Evolutionary conservation across 2,113 vertebrate species (phyloP), one percentile per base, ranked within the genome.

Genomic region (Spea multiplicata): DNA sequence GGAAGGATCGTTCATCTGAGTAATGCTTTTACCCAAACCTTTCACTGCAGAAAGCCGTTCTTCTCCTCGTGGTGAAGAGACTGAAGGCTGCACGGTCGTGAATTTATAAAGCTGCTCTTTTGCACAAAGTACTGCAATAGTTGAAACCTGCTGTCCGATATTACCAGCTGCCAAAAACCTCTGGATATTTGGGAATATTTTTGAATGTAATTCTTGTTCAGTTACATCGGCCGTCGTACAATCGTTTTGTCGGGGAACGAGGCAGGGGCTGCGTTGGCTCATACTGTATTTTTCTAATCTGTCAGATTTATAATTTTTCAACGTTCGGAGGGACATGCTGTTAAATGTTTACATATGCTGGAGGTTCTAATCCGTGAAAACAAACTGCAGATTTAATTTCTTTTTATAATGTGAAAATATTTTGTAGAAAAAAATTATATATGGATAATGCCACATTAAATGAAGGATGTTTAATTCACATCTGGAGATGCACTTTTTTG

Each of bases 41-140:
- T 99, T 82, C 94, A 97, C 84, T 97, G 95, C 93, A 94, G 97
- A 84, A 95, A 96, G 75, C 97, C 97, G 0, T 98, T 99, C 82
- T 99, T 99, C 84, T 93, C 97, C 67, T 97, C 95, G 79, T 99
- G 97, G 97, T 99, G 96, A 89, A 81, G 78, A 53, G 59, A 44
- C 0, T 0, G 71, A 64, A 75, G 73, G 80, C 81, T 83, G 75
- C 48, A 6, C 7, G 81, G 82, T 77, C 55, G 86, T 70, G 57
- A 44, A 47, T 81, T 71, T 44, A 70, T 71, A 66, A 71, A 85
- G 81, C 66, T 82, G 5, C 69, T 83, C 57, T 48, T 70, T n/a
- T 84, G 55, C 83, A 82, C 86, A 85, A 79, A 13, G 73, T 55
- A 82, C 84, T 82, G 73, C 85, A 84, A 75, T 85, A 83, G 81